Base-by-base conservation (phyloP, 1,140 invertebrate genomes). In the Liolophura sinensis region DNA sequence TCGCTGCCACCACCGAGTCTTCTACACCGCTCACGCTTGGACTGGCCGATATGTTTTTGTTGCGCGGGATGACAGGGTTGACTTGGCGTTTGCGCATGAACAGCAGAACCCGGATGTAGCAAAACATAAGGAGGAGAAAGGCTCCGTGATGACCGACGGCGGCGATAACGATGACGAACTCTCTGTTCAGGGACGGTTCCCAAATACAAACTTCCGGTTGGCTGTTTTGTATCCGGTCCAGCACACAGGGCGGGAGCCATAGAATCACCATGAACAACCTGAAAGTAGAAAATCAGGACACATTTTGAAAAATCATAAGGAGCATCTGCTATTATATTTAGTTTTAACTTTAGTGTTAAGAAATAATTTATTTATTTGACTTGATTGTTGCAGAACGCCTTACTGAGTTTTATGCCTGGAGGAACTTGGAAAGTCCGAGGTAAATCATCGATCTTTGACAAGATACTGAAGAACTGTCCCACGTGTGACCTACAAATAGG, bases 111-210 rank as follows among this genome's bases (percentile, higher is more conserved):
- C 65, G 66, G 31, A 75, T 60, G 71, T 82, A 84, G 61, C 78
- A 81, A 54, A 75, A 68, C 31, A 84, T 20, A 65, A 84, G 77
- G 46, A 78, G 46, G 22, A 77, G 31, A 52, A 78, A 78, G 1
- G 83, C 76, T n/a, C 75, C 73, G 68, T 84, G 82, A 65, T 84
- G 82, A 4, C 83, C 83, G n/a, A 84, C 52, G 48, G 75, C 64
- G 18, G 79, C 82, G 22, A 84, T 76, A 50, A 82, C 76, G n/a
- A 81, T 61, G n/a, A 84, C 83, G 67, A 79, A 79, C 52, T 78
- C 73, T 20, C 65, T 67, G 71, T 85, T 85, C 12, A 74, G 50
- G 0, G 78, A 75, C 1, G 83, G 79, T 49, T 83, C 80, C 81
- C 81, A 85, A 27, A 70, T 75, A 64, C 83, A 85, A 27, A 75